Base-by-base conservation (phyloP, 2,113 vertebrate species). In the Phalacrocorax brasilianus region DNA sequence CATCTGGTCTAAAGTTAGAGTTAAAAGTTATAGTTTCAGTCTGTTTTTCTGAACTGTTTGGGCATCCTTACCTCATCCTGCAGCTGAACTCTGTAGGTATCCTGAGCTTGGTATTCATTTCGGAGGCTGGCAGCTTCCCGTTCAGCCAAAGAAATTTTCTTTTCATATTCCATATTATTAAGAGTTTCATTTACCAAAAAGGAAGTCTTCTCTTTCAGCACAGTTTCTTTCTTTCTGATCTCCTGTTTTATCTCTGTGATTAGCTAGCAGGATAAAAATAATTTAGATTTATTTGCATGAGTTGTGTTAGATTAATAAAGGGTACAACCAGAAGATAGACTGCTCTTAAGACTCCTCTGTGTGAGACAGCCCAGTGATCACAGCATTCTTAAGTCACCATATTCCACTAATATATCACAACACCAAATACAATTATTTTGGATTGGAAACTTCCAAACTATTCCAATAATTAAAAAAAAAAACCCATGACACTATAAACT, bases 101-200 rank as follows among this genome's bases (percentile, higher is more conserved):
- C 99, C 70, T 98, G 97, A 42, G 94, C 71, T 79, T 99, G 99
- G 82, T 98, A 95, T 1, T 99, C 98, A 21, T 91, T 93, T 73
- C 95, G 97, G 55, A 98, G 98, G 89, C 97, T 98, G 50, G 95
- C 71, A 42, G 98, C 98, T 91, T 98, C 98, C 19, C 96, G 97
- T n/a, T 99, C 98, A 55, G 97, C 91, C 16, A 30, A 28, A 12
- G 95, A 65, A 71, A 99, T 98, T 95, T 97, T 99, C 97, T 98
- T 99, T 93, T 99, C 98, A n/a, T 95, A 98, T 42, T 99, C 99
- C 91, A 93, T 93, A 53, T 99, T 99, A 97, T 99, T 99, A 33
- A 98, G 97, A 58, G 94, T 98, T 97, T 99, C 98, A 33, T 95
- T 98, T 14, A 98, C 97, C 95, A 99, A 96, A 94, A 99, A 98